phyloP scores from a whole-genome alignment of 2,797 vertebrate genomes.

The Gephyroberyx darwinii region DNA sequence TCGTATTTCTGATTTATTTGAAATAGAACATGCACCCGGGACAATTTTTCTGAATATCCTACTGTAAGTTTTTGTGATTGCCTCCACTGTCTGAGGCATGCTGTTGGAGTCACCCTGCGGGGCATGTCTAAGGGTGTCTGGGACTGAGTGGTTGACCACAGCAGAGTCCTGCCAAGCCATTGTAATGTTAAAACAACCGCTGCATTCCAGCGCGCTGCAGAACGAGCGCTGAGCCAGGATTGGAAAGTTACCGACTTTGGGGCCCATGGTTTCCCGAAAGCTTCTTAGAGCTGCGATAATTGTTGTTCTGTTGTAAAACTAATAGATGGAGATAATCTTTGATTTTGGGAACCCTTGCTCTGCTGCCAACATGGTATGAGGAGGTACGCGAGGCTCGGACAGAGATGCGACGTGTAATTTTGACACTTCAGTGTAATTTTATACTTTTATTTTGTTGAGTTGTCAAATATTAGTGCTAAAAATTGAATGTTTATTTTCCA shows the following conservation, averaged over 20 bases:
- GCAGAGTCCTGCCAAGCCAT: conserved; percentile 70
- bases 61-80: conserved; percentile 50
- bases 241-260: conserved; percentile 71
- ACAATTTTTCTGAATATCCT: conserved; percentile 50
- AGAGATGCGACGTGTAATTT: conserved; percentile 22
- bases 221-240: conserved; percentile 51
- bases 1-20: conserved; percentile 7
- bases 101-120: conserved; percentile 58
- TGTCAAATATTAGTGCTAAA: too few species aligned
- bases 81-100: conserved; percentile 38
- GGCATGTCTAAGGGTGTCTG: conserved; percentile 67
- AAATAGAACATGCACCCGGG: conserved; percentile 38
- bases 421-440: conserved; percentile 23
- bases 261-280: conserved; percentile 56
- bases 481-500: too few species aligned
- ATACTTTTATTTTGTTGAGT: not conserved
- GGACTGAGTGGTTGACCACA: conserved; percentile 66
- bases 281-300: conserved; percentile 54
- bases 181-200: conserved; percentile 79
- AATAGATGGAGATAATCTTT: conserved; percentile 48
- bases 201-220: conserved; percentile 73
- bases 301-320: conserved; percentile 34
- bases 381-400: not conserved
- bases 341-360: conserved; percentile 26
- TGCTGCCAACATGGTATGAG: not conserved